Percentiles rank a stretch among this genome's conserved stretches.
Conservation (phyloP, 2,888 invertebrate genomes). For the Yponomeuta malinellus region DNA sequence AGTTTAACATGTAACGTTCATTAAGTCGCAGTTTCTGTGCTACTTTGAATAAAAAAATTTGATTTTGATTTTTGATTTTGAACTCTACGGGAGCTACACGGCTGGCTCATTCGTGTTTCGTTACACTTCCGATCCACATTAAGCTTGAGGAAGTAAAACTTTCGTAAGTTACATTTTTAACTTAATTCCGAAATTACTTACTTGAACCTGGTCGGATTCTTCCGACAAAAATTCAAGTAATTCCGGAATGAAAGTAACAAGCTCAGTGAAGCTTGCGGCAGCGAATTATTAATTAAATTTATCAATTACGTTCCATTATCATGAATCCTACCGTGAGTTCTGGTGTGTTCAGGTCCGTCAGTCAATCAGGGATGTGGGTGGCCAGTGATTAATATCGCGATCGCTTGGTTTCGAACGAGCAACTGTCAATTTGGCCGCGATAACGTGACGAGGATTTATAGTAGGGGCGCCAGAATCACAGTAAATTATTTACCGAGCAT, state of each 20-base stretch:
- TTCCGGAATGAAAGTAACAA: background rate
- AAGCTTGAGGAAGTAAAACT: too few relatives aligned
- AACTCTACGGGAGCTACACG: background rate
- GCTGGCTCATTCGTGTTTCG: background rate
- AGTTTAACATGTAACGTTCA: too few relatives aligned
- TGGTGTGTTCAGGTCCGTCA: background rate
- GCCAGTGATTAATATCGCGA: constrained; percentile 24
- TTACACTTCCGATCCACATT: background rate
- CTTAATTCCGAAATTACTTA: too few relatives aligned
- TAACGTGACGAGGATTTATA: constrained; percentile 52
- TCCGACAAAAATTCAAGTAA: too few relatives aligned
- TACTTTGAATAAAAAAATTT: too few relatives aligned
- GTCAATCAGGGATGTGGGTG: background rate
- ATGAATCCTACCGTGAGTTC: background rate
- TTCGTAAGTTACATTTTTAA: too few relatives aligned
- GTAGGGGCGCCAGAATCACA: constrained; percentile 36
- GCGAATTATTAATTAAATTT: background rate
- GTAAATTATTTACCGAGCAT: constrained; percentile 49
- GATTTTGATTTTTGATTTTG: too few relatives aligned
- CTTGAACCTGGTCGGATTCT: too few relatives aligned
- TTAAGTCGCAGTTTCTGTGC: too few relatives aligned
- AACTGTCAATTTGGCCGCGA: constrained; percentile 44
- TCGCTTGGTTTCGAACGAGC: constrained; percentile 40
- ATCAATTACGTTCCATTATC: background rate
- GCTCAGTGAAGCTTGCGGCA: background rate